Base-by-base conservation (phyloP, 2,888 invertebrate species). In the Trichogramma dendrolimi region DNA sequence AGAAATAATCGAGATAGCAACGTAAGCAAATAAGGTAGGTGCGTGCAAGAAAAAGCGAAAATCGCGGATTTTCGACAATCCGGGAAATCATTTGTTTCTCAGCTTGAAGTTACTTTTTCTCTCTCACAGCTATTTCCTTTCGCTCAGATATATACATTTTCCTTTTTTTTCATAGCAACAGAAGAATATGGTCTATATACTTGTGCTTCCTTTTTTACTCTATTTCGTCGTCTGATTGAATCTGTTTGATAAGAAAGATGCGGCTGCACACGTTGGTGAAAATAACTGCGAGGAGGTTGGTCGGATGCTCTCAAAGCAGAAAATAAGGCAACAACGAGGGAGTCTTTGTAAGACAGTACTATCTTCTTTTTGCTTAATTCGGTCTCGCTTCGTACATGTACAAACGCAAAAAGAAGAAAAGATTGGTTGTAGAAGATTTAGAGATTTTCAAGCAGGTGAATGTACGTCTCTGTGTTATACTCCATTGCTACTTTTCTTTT, bases 211-310 rank as follows among this genome's bases (percentile, higher is more conserved):
- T 27, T 27, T 27, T 27, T 27, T 27, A 27, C 27, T 27, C 27
- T 27, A 59, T 63, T 59, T 61, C 65, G 61, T 62, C 60, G 65
- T 63, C 65, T 66, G 65, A 66, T 66, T 66, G 65, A 66, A 66
- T 66, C 63, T 46, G 59, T 57, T 51, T 66, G 65, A 65, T 65
- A 65, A 65, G 61, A 65, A 65, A 57, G 59, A 59, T 59, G 61
- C 54, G 42, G 40, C 60, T 14, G 11, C 5, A 38, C 42, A 8
- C 14, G 59, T 5, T 41, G 56, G 51, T 52, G 60, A 62, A 64
- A 62, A 62, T 62, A 62, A 60, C 27, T 27, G 64, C 61, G n/a
- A 38, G 41, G 39, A 44, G 39, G 47, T 50, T 54, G 46, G 49
- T 47, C 47, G 44, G 58, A 39, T 40, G 48, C 27, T 47, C 46